A percentile compares a stretch with the other conserved stretches of the same genome.
Evolutionary conservation across 2,888 invertebrate species (phyloP).

Genomic region (Rotaria socialis): DNA sequence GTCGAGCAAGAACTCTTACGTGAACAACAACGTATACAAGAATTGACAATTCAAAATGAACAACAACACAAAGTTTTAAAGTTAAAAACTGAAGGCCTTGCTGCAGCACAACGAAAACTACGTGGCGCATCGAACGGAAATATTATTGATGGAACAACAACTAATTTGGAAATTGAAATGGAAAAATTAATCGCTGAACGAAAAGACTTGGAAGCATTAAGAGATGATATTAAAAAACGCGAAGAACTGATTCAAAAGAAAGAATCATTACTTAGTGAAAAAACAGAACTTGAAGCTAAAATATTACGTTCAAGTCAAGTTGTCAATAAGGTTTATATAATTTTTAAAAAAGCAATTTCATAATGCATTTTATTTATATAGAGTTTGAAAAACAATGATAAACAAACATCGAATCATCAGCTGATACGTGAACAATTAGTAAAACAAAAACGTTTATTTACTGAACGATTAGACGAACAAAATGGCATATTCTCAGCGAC

Average conservation of each 20-base stretch:
- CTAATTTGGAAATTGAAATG: slow-evolving; percentile 51
- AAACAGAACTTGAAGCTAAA: slow-evolving; percentile 57
- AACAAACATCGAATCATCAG: neutral
- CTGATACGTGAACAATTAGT: neutral
- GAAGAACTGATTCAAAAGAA: slow-evolving; percentile 58
- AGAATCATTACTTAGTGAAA: slow-evolving; percentile 56
- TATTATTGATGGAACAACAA: neutral
- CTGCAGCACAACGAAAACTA: slow-evolving; percentile 55
- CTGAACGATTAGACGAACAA: slow-evolving; percentile 51
- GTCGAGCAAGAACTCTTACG: slow-evolving; percentile 58
- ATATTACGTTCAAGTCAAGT: slow-evolving; percentile 50
- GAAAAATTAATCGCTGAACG: slow-evolving; percentile 58
- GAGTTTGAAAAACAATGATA: neutral
- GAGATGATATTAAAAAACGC: slow-evolving; percentile 52
- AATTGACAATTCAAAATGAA: slow-evolving; percentile 55
- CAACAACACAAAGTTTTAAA: slow-evolving; percentile 58
- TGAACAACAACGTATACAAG: slow-evolving; percentile 56
- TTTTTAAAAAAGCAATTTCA: no score
- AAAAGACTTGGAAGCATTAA: slow-evolving; percentile 54
- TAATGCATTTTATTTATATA: neutral
- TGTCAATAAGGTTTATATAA: slow-evolving; percentile 49
- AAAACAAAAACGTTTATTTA: slow-evolving; percentile 19
- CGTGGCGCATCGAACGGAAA: slow-evolving; percentile 49
- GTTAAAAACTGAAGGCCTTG: slow-evolving; percentile 58
- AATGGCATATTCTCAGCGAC: slow-evolving; percentile 53